Evolutionary conservation across 2,888 invertebrate species (phyloP).

Genomic region (Xanthorhoe designata): DNA sequence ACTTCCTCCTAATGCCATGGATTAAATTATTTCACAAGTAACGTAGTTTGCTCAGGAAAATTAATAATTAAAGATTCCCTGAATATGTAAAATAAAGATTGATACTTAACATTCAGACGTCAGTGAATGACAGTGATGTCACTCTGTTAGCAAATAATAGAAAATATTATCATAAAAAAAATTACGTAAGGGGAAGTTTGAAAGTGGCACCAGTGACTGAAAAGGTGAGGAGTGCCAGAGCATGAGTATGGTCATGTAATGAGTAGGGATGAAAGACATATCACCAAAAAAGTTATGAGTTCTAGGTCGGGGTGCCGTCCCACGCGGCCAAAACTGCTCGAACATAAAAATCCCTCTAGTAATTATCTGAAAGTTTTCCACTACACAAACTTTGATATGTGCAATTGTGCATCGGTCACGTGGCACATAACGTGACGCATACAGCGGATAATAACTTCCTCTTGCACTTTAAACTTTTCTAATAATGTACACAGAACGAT

Average conservation of each 20-base stretch:
- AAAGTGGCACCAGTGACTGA: too few species aligned
- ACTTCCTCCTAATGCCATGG: not conserved
- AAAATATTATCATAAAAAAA: too few species aligned
- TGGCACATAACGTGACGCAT: constrained; percentile 57
- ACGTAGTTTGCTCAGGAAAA: not conserved
- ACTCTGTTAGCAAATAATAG: too few species aligned
- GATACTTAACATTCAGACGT: not conserved
- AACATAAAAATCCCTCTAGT: too few species aligned
- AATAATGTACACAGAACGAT: constrained; percentile 25
- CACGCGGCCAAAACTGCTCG: too few species aligned
- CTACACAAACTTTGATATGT: constrained; percentile 13
- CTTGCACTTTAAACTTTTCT: constrained; percentile 46
- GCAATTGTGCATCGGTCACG: constrained; percentile 48
- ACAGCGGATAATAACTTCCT: constrained; percentile 59
- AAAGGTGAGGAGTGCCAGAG: too few species aligned
- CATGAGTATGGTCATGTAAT: too few species aligned
- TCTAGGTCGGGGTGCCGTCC: too few species aligned
- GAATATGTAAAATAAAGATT: not conserved
- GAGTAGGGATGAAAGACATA: too few species aligned
- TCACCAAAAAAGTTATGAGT: too few species aligned
- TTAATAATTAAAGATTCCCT: not conserved
- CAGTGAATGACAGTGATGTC: not conserved
- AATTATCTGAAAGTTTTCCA: too few species aligned
- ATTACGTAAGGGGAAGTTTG: too few species aligned
- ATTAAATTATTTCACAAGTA: not conserved